Base-by-base conservation (phyloP, 2,888 invertebrate species). In the Chorisops tibialis region DNA sequence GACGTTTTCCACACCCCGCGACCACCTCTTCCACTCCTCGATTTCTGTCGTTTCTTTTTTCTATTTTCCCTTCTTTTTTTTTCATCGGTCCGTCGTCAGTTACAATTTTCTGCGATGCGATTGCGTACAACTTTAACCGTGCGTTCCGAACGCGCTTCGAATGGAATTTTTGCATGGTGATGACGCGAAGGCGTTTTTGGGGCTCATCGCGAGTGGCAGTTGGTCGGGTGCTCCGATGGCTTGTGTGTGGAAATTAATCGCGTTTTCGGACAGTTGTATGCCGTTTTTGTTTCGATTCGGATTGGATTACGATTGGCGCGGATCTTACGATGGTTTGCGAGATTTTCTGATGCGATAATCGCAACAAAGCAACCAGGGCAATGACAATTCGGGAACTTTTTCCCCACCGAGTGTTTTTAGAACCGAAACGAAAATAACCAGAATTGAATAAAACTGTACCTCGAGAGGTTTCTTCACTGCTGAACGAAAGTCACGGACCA, bases 61-160 rank as follows among this genome's bases (percentile, higher is more conserved):
- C n/a, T 24, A 21, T 21, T 14, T 14, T 30, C 49, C 19, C 24
- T 52, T 49, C 52, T 21, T 18, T 35, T 22, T 16, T 38, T 24
- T 48, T 50, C 62, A 18, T 54, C 59, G 14, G 21, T 48, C 47
- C 49, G 51, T 48, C 48, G 64, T 56, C 56, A 43, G 56, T 45
- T 56, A 56, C 45, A 24, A 54, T 21, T 19, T 59, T 59, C 47
- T 48, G 30, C 61, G 18, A 35, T 52, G 62, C 64, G 64, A 59
- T 64, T 64, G 62, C 62, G 62, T 62, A 54, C 35, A 64, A 64
- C 64, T 21, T 62, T 60, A 47, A 35, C 59, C 64, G 62, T 62
- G 60, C 64, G 64, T 62, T 16, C 35, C 56, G 49, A 30, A 56
- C 56, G 56, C 56, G 56, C 56, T 62, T 54, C 24, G 50, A 64